Percentiles rank a stretch among this genome's conserved stretches.
phyloP scores from a whole-genome alignment of 2,797 vertebrate species.

The Lates japonicus region DNA sequence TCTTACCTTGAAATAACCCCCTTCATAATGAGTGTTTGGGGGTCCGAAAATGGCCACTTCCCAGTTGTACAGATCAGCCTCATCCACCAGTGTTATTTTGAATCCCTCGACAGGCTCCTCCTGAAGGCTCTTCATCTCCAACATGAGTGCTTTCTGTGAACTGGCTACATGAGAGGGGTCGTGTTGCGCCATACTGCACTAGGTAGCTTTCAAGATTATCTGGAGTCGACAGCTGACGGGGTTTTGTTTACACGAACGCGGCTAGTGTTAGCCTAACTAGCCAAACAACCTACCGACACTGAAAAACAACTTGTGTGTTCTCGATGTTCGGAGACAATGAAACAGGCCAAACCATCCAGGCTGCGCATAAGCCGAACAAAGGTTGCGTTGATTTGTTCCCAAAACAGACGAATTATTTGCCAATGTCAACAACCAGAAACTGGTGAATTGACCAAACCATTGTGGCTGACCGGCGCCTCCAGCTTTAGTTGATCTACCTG shows the following conservation, averaged over 20 bases:
- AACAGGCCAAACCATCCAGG: constrained; percentile 72
- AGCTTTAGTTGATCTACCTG: constrained; percentile 68
- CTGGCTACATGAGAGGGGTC: constrained; percentile 90
- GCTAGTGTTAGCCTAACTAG: constrained; percentile 30
- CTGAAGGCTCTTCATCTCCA: constrained; percentile 97
- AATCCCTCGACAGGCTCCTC: constrained; percentile 98
- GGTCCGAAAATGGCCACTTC: constrained; percentile 99
- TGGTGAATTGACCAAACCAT: constrained; percentile 63
- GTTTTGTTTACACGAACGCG: constrained; percentile 57
- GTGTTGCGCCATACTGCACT: constrained; percentile 89
- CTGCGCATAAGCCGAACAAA: constrained; percentile 57
- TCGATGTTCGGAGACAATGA: constrained; percentile 62
- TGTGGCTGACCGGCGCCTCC: constrained; percentile 44
- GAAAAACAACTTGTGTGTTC: constrained; percentile 55
- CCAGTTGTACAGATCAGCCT: constrained; percentile 98
- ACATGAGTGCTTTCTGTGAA: constrained; percentile 95
- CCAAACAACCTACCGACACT: constrained; percentile 51
- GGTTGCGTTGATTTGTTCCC: constrained; percentile 28
- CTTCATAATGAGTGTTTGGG: constrained; percentile 97
- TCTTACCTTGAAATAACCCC: constrained; percentile 97
- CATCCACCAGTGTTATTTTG: constrained; percentile 96
- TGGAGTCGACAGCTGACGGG: constrained; percentile 50
- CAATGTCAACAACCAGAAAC: constrained; percentile 20
- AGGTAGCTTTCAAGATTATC: constrained; percentile 34
- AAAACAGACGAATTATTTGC: constrained; percentile 42